Evolutionary conservation across 2,888 invertebrate species (phyloP).

Genomic region (Cremastinae sp.): DNA sequence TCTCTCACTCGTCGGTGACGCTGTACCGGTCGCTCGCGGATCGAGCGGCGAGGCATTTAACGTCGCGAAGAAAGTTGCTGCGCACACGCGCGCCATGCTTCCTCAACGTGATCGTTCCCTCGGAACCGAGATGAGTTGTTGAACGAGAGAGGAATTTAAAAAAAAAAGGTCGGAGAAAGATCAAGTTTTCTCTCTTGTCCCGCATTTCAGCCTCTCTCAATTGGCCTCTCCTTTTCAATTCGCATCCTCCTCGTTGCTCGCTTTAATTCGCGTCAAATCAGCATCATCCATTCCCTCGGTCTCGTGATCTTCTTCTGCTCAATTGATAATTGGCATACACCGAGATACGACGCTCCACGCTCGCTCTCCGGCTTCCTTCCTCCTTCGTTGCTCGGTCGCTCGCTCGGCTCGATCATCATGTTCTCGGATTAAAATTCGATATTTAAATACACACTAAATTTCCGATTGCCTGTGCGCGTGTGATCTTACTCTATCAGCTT

Average conservation of each 20-base stretch:
- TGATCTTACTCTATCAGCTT: neutral
- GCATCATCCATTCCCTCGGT: constrained; percentile 47
- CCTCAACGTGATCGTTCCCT: constrained; percentile 54
- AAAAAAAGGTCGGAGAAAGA: neutral
- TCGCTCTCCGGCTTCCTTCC: constrained; percentile 21
- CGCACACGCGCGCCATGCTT: constrained; percentile 49
- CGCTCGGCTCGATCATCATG: constrained; percentile 2
- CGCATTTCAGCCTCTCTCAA: constrained; percentile 34
- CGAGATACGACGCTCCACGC: constrained; percentile 40
- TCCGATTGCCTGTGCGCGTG: constrained; percentile 9
- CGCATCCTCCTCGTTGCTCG: constrained; percentile 38
- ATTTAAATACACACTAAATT: neutral
- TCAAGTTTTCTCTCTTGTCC: constrained; percentile 47
- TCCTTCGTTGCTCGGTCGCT: too few relatives aligned
- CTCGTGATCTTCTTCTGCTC: constrained; percentile 45
- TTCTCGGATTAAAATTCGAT: neutral
- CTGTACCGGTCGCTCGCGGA: too few relatives aligned
- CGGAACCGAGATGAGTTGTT: constrained; percentile 59
- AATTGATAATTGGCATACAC: constrained; percentile 50
- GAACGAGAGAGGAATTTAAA: too few relatives aligned
- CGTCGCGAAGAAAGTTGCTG: constrained; percentile 47
- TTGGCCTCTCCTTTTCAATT: neutral
- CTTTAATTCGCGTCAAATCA: constrained; percentile 48
- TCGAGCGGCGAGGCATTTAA: constrained; percentile 24
- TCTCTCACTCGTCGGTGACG: constrained; percentile 23